These are phyloP conservation scores for Saccostrea cuccullata DNA, from an alignment of 1,140 invertebrate genomes.

Conservation along the genomic window DNA sequence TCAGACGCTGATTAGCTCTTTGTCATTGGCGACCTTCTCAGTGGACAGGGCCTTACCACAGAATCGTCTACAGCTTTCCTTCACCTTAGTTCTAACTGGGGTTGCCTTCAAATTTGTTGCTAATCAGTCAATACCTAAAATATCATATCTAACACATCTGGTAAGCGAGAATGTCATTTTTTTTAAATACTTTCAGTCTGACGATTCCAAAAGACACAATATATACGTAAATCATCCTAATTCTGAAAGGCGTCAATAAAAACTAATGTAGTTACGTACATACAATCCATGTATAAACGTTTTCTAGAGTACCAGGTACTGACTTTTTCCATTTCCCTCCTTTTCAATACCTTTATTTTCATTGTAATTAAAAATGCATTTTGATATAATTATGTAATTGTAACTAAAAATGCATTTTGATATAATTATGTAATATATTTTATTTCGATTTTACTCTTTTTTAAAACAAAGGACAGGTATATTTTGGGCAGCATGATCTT, in stretches of 20 bases:
- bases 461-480: conserved; percentile 71
- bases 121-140: conserved; percentile 72
- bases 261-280: no score
- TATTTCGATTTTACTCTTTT: background rate
- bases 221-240: no score
- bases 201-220: no score
- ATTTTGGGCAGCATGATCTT: conserved; percentile 71
- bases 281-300: no score
- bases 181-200: no score
- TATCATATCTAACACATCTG: conserved; percentile 74
- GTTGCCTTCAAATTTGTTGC: conserved; percentile 74
- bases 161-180: conserved; percentile 57
- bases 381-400: no score
- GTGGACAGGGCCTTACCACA: conserved; percentile 63
- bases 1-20: conserved; percentile 69
- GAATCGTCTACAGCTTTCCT: conserved; percentile 73
- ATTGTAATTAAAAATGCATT: no score
- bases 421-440: background rate
- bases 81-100: conserved; percentile 71
- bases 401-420: no score
- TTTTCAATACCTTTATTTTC: background rate
- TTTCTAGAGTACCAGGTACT: background rate
- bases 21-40: conserved; percentile 72
- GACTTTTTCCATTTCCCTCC: background rate
- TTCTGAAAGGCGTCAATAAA: no score